phyloP scores from a whole-genome alignment of 2,797 vertebrate species.

The Nyctibius grandis region DNA sequence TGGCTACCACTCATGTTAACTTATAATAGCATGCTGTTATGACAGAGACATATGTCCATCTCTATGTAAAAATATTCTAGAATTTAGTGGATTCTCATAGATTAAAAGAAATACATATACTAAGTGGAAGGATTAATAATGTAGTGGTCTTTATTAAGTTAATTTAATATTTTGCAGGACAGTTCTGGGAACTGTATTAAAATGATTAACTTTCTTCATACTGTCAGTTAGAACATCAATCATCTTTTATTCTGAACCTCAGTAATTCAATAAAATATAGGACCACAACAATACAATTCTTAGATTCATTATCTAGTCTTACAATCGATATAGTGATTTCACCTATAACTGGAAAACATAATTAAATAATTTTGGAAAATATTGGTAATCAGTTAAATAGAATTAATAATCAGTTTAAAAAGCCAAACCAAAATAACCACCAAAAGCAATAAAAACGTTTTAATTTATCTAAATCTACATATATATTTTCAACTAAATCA shows the following conservation, averaged over 20 bases:
- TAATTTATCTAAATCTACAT: background rate
- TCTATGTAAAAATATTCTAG: background rate
- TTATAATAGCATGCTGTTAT: background rate
- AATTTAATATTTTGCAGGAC: background rate
- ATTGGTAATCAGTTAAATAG: background rate
- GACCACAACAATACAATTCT: background rate
- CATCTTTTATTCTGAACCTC: background rate
- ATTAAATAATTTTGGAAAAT: background rate
- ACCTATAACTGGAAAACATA: background rate
- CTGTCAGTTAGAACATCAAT: background rate
- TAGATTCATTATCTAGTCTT: background rate
- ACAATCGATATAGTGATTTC: background rate
- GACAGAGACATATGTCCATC: background rate
- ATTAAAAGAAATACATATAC: background rate
- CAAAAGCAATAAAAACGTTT: background rate
- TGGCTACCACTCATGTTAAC: background rate
- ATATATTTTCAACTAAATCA: background rate
- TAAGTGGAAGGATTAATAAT: background rate
- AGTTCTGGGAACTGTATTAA: background rate
- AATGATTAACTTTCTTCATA: background rate
- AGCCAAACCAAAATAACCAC: background rate
- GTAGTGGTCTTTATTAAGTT: background rate
- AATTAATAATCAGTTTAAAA: background rate
- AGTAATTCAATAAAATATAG: background rate
- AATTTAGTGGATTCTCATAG: background rate